A percentile compares a stretch with the other conserved stretches of the same genome.
Evolutionary conservation across 2,797 vertebrate species (phyloP).

Genomic region (Labeo calbasu): DNA sequence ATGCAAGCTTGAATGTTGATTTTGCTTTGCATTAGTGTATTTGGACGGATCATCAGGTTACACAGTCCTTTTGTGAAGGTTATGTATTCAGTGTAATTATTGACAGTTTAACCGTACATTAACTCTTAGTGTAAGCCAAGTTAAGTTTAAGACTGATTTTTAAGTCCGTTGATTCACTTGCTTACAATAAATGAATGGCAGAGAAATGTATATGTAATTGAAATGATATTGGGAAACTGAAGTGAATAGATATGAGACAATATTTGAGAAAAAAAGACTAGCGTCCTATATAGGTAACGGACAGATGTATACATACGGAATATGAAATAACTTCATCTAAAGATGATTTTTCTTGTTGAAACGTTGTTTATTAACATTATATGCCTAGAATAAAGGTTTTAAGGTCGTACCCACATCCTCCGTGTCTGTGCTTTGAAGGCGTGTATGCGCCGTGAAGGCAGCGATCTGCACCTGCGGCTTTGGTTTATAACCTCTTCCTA

Average conservation of each 20-base stretch:
- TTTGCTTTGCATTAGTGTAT: not conserved
- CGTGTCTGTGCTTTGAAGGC: not conserved
- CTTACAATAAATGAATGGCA: not conserved
- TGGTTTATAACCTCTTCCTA: slow-evolving; percentile 35
- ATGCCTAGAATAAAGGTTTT: not conserved
- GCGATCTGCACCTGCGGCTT: slow-evolving; percentile 64
- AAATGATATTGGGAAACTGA: not conserved
- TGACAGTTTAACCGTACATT: not conserved
- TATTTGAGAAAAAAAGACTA: not conserved
- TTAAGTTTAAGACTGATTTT: not conserved
- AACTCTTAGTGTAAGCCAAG: not conserved
- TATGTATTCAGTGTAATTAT: slow-evolving; percentile 12
- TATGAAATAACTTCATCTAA: not conserved
- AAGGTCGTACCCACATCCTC: not conserved
- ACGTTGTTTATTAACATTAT: not conserved
- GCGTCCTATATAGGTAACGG: too few relatives aligned
- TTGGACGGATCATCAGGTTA: not conserved
- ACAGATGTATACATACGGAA: not conserved
- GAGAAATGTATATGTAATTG: not conserved
- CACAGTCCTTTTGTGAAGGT: not conserved
- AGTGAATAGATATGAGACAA: not conserved
- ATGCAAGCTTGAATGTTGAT: not conserved
- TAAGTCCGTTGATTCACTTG: not conserved
- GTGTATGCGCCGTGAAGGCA: not conserved
- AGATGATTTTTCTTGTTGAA: not conserved